Evolutionary conservation across 2,113 vertebrate genomes (phyloP).

Genomic region (Chaetodon auriga): DNA sequence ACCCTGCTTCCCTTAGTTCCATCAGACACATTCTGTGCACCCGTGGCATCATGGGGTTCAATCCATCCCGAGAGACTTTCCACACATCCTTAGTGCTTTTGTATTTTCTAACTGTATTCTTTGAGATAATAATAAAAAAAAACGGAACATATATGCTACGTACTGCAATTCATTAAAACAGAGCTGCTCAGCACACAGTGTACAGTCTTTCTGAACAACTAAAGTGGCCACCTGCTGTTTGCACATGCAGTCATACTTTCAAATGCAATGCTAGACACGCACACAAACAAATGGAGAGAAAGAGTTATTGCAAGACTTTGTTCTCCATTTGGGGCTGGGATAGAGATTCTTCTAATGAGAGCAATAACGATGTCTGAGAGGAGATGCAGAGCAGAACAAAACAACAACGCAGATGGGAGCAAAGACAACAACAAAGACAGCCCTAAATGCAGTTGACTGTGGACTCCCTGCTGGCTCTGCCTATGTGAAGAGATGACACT

Average conservation of each 20-base stretch:
- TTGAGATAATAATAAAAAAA: not conserved
- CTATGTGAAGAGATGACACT: constrained; percentile 70
- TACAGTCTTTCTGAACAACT: constrained; percentile 10
- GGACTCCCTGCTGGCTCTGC: constrained; percentile 70
- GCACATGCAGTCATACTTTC: constrained; percentile 29
- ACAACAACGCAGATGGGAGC: constrained; percentile 67
- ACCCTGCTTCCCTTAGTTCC: not conserved
- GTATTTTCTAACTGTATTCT: not conserved
- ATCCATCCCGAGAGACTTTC: constrained; percentile 16
- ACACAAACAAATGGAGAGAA: constrained; percentile 37
- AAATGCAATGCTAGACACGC: constrained; percentile 9
- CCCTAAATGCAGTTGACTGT: constrained; percentile 70
- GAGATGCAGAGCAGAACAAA: constrained; percentile 63
- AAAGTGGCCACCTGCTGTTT: constrained; percentile 50
- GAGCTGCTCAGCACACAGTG: not conserved
- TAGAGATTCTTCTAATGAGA: constrained; percentile 65
- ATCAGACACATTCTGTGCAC: not conserved
- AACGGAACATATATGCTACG: not conserved
- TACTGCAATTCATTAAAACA: constrained; percentile 29
- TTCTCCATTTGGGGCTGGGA: constrained; percentile 47
- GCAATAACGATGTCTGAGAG: constrained; percentile 70
- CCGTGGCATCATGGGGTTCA: constrained; percentile 1
- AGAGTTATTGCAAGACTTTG: constrained; percentile 51
- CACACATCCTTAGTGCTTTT: not conserved
- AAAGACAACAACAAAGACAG: constrained; percentile 71